phyloP scores from a whole-genome alignment of 2,888 invertebrate genomes.

The Neoscelio sp. region DNA sequence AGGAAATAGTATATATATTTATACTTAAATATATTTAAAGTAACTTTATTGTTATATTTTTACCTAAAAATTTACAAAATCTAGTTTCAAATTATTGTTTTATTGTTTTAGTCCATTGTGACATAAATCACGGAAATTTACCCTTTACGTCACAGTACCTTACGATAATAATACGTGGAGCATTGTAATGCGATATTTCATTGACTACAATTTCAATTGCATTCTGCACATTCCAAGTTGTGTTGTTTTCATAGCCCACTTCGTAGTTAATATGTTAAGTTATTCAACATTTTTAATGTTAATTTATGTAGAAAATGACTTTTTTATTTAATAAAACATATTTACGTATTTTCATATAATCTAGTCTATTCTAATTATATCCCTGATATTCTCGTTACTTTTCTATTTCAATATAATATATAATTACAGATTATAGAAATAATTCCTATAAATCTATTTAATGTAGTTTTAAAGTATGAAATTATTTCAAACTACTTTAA shows the following conservation, averaged over 20 bases:
- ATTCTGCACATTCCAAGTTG: conserved; percentile 21
- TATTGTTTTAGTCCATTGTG: conserved; percentile 18
- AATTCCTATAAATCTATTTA: too few relatives aligned
- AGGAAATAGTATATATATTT: too few relatives aligned
- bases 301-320: too few relatives aligned
- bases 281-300: conserved; percentile 19
- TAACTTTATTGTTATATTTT: conserved; percentile 8
- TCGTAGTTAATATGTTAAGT: conserved; percentile 41
- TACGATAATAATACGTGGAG: conserved; percentile 22
- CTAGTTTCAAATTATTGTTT: conserved; percentile 10
- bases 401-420: too few relatives aligned
- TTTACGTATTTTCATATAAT: too few relatives aligned
- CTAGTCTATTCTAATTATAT: too few relatives aligned
- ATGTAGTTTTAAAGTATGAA: too few relatives aligned
- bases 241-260: conserved; percentile 44
- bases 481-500: too few relatives aligned
- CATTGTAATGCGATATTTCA: conserved; percentile 44
- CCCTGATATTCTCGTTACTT: too few relatives aligned
- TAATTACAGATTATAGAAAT: too few relatives aligned
- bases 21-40: too few relatives aligned
- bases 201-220: conserved; percentile 34
- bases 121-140: conserved; percentile 43
- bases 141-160: conserved; percentile 7
- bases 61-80: conserved; percentile 26
- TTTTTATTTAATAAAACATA: too few relatives aligned